phyloP scores from a whole-genome alignment of 2,113 vertebrate genomes.

The Monarcha castaneiventris region DNA sequence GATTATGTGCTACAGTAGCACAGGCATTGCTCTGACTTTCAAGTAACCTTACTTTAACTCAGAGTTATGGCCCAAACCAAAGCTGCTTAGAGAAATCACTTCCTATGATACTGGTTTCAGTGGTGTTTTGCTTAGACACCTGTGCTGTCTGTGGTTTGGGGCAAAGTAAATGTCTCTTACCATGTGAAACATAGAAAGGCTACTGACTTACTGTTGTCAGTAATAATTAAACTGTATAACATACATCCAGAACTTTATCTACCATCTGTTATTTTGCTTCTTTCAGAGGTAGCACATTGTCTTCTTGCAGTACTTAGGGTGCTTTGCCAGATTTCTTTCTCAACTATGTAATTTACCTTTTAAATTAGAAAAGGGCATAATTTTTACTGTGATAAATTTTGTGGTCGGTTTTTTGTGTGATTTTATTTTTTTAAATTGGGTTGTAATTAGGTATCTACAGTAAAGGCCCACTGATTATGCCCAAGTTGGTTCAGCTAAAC shows the following conservation, averaged over 20 bases:
- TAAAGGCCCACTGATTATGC: neutral
- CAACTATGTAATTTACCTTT: neutral
- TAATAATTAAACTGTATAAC: neutral
- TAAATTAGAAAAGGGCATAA: neutral
- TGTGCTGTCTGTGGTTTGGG: neutral
- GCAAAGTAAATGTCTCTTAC: neutral
- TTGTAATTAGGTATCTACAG: neutral
- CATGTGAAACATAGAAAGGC: neutral
- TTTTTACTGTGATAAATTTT: neutral
- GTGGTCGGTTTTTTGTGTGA: neutral
- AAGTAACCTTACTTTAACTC: neutral
- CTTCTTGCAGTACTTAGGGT: neutral
- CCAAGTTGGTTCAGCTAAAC: neutral
- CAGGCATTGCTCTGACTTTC: neutral
- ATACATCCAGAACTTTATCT: neutral
- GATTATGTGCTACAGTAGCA: neutral
- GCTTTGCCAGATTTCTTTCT: neutral
- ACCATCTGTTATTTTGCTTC: neutral
- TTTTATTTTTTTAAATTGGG: neutral
- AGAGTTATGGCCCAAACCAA: neutral
- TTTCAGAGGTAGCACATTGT: neutral
- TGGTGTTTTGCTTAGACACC: neutral
- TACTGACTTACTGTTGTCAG: neutral
- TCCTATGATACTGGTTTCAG: neutral
- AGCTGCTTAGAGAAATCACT: neutral